A percentile compares a stretch with the other conserved stretches of the same genome.
These are phyloP conservation scores for Gastrophysa polygoni DNA, from an alignment of 2,888 invertebrate genomes.

Conservation along the genomic window DNA sequence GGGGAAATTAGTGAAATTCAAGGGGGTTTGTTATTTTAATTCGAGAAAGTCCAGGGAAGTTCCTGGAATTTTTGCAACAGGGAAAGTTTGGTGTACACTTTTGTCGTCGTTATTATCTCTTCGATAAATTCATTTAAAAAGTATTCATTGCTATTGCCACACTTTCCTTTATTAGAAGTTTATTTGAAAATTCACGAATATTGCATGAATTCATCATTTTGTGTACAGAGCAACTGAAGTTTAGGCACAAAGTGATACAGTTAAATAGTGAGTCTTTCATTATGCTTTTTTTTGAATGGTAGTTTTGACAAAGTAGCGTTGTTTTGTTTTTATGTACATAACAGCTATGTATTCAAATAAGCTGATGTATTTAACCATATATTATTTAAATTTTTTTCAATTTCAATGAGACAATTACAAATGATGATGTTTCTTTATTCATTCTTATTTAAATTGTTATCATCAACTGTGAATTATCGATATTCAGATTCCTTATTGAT, in stretches of 20 bases:
- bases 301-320: conserved; percentile 28
- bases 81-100: too few relatives aligned
- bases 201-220: conserved; percentile 10
- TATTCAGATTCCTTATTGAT: not conserved
- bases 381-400: not conserved
- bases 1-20: too few relatives aligned
- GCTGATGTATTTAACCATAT: not conserved
- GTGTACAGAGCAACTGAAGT: conserved; percentile 42
- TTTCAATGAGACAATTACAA: not conserved
- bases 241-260: conserved; percentile 31
- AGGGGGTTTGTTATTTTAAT: too few relatives aligned
- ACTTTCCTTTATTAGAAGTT: too few relatives aligned
- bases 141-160: too few relatives aligned
- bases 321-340: conserved; percentile 27
- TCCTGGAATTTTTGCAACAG: too few relatives aligned
- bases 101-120: too few relatives aligned
- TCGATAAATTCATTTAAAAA: too few relatives aligned
- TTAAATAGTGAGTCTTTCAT: conserved; percentile 52
- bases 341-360: conserved; percentile 21
- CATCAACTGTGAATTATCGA: not conserved
- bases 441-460: not conserved
- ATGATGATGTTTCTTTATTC: not conserved
- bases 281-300: conserved; percentile 40
- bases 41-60: too few relatives aligned
- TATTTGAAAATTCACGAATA: too few relatives aligned